Evolutionary conservation across 2,888 invertebrate species (phyloP).

Genomic region (Drosophila phalerata): DNA sequence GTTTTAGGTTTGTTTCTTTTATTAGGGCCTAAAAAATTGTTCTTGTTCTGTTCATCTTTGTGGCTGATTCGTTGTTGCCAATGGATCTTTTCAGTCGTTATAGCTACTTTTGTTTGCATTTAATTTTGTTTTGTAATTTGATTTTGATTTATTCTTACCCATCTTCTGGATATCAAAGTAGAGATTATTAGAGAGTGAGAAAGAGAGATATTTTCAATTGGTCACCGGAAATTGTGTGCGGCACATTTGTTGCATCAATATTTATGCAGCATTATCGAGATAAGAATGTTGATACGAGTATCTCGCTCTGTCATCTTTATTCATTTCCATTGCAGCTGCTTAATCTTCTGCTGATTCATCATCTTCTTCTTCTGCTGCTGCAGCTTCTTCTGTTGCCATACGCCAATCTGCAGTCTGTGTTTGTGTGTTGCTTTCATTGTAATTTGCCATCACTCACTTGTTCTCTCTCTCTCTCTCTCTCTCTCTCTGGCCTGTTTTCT

Average conservation of each 20-base stretch:
- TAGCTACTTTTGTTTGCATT: constrained; percentile 18
- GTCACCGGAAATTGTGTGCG: constrained; percentile 62
- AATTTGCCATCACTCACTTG: constrained; percentile 21
- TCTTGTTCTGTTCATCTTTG: neutral
- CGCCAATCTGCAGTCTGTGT: constrained; percentile 9
- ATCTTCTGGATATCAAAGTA: neutral
- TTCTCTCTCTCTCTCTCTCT: neutral
- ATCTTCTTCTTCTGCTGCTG: constrained; percentile 5
- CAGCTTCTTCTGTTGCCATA: neutral
- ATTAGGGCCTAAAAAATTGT: constrained; percentile 16
- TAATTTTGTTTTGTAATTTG: constrained; percentile 64
- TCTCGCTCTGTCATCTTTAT: constrained; percentile 30
- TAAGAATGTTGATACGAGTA: constrained; percentile 14
- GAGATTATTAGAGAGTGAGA: constrained; percentile 5
- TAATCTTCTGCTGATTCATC: constrained; percentile 17
- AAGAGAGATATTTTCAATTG: neutral
- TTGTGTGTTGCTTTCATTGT: constrained; percentile 43
- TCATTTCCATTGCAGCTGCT: constrained; percentile 47
- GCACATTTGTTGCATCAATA: constrained; percentile 60
- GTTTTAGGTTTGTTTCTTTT: too few relatives aligned
- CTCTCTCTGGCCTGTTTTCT: neutral
- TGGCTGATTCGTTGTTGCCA: neutral
- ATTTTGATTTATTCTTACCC: constrained; percentile 58
- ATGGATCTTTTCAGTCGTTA: neutral
- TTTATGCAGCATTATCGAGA: constrained; percentile 54